These are phyloP conservation scores for Petaurus breviceps DNA, from an alignment of 2,113 vertebrate species.

Conservation along the genomic window DNA sequence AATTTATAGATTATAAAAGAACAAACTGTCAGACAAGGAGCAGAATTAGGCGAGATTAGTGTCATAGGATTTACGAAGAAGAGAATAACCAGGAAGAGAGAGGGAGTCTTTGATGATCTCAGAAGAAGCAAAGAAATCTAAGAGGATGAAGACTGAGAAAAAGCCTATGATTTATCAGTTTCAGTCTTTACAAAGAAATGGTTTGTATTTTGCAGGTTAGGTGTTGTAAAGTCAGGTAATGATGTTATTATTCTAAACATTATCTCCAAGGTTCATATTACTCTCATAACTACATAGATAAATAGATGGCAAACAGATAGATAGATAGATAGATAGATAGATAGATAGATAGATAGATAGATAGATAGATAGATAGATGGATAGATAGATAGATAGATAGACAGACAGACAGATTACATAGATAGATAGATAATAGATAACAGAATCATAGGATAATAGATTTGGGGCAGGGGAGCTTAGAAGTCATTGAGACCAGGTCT, in stretches of 20 bases:
- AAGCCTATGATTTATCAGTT: background rate
- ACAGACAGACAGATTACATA: too few relatives aligned
- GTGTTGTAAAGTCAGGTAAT: background rate
- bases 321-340: too few relatives aligned
- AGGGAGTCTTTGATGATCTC: background rate
- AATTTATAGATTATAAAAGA: too few relatives aligned
- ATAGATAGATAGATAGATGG: too few relatives aligned
- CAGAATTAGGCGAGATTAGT: too few relatives aligned
- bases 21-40: too few relatives aligned
- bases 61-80: too few relatives aligned
- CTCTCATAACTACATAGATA: background rate
- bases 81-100: background rate
- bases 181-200: background rate
- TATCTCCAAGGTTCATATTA: conserved; percentile 13
- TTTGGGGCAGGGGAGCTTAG: too few relatives aligned
- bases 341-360: background rate
- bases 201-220: background rate
- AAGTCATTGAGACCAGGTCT: too few relatives aligned
- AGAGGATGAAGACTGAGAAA: background rate
- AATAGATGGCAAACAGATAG: too few relatives aligned
- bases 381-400: too few relatives aligned
- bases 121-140: background rate
- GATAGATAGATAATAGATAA: background rate
- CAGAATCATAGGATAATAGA: too few relatives aligned
- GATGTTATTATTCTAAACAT: conserved; percentile 21